phyloP scores from a whole-genome alignment of 2,888 invertebrate species.

The Dolomedes plantarius region DNA sequence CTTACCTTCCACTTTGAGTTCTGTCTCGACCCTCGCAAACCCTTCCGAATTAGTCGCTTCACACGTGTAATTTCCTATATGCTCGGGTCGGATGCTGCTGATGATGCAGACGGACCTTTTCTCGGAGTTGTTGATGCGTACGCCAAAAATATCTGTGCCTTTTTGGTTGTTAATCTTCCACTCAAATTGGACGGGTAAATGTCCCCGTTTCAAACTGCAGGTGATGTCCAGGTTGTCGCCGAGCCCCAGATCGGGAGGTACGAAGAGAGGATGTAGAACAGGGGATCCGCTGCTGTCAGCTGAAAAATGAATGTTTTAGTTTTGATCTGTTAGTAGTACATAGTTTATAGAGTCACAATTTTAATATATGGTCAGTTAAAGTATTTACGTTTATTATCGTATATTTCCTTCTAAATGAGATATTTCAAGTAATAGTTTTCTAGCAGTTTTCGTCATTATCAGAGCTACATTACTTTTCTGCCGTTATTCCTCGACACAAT shows the following conservation, averaged over 20 bases:
- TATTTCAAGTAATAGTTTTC: too few relatives aligned
- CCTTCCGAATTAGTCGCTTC: not conserved
- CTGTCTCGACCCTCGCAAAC: not conserved
- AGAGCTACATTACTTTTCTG: too few relatives aligned
- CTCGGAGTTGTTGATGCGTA: constrained; percentile 47
- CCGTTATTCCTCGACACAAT: too few relatives aligned
- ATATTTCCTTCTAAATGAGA: too few relatives aligned
- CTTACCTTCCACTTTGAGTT: constrained; percentile 19
- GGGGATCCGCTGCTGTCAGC: constrained; percentile 27
- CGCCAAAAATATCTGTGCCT: not conserved
- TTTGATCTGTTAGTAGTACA: too few relatives aligned
- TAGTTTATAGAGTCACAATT: too few relatives aligned
- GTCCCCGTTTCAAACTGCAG: constrained; percentile 60
- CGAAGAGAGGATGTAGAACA: constrained; percentile 36
- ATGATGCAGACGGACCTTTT: constrained; percentile 46
- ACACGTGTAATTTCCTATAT: constrained; percentile 68
- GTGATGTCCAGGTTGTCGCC: constrained; percentile 54
- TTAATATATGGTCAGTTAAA: too few relatives aligned
- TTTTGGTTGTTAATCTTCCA: constrained; percentile 48
- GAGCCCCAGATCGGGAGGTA: constrained; percentile 53
- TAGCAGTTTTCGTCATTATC: too few relatives aligned
- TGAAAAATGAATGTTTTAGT: not conserved
- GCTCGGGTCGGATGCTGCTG: constrained; percentile 27
- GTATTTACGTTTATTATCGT: too few relatives aligned
- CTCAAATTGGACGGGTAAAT: constrained; percentile 38